These are phyloP conservation scores for Bucco capensis DNA, from an alignment of 2,113 vertebrate species.

Conservation along the genomic window DNA sequence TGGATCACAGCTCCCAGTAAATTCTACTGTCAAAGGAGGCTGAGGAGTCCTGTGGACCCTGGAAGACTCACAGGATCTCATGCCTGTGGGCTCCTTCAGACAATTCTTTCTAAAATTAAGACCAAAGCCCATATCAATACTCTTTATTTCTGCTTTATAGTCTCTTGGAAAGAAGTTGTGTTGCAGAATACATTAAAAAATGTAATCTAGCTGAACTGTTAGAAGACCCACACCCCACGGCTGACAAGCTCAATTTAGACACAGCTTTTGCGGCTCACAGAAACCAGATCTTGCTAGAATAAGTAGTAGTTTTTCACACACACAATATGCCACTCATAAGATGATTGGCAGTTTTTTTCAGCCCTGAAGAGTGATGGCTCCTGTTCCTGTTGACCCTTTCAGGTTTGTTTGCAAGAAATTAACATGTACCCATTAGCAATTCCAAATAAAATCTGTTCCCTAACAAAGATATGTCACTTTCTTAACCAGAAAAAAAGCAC, in stretches of 20 bases:
- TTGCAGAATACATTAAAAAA: not conserved
- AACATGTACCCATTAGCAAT: not conserved
- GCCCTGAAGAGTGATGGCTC: not conserved
- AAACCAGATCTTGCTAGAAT: not conserved
- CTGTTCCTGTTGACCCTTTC: not conserved
- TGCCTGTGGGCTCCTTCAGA: not conserved
- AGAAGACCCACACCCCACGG: not conserved
- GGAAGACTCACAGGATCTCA: not conserved
- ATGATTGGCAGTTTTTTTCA: not conserved
- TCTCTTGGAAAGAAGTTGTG: not conserved
- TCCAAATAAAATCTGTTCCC: not conserved
- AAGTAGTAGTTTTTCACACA: not conserved
- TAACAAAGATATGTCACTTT: too few relatives aligned
- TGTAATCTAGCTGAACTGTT: not conserved
- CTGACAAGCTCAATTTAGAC: not conserved
- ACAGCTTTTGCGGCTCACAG: not conserved
- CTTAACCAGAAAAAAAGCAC: not conserved
- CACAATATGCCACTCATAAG: not conserved
- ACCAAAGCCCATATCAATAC: not conserved
- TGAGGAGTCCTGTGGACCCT: not conserved
- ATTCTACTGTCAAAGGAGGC: not conserved
- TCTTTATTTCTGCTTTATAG: not conserved
- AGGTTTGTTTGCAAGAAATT: not conserved
- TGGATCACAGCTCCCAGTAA: not conserved
- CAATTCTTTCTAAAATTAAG: not conserved